phyloP scores from a whole-genome alignment of 2,113 vertebrate species.

The Cichladusa arquata region DNA sequence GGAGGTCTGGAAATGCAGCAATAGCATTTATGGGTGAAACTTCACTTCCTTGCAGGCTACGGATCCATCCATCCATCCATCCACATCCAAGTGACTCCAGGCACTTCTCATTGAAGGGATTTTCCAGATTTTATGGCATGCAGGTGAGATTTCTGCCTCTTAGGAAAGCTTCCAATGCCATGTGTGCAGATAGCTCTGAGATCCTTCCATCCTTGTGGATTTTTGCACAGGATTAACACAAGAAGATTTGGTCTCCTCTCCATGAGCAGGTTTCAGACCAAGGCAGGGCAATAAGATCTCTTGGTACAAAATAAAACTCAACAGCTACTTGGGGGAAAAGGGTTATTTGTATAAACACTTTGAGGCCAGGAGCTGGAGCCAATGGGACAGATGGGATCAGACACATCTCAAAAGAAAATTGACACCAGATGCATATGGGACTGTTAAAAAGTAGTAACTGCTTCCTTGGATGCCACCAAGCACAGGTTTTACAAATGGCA shows the following conservation, averaged over 20 bases:
- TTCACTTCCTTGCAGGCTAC: not conserved
- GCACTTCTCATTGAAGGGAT: not conserved
- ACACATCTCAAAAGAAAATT: not conserved
- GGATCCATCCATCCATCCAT: not conserved
- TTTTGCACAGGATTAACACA: not conserved
- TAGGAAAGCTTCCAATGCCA: not conserved
- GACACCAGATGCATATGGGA: not conserved
- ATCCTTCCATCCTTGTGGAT: not conserved
- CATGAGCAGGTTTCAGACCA: not conserved
- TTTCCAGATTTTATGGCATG: not conserved
- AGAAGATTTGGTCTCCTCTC: not conserved
- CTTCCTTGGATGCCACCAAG: not conserved
- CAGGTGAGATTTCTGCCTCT: not conserved
- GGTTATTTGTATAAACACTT: not conserved
- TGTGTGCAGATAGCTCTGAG: not conserved
- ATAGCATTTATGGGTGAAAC: not conserved
- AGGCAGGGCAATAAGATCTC: not conserved
- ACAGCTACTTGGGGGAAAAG: not conserved
- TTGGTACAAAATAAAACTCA: not conserved
- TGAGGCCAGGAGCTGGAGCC: not conserved
- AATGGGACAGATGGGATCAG: not conserved
- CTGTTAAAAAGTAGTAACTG: not conserved
- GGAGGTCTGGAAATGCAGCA: not conserved
- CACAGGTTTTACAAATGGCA: not conserved
- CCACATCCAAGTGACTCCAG: not conserved